Evolutionary conservation across 2,113 vertebrate species (phyloP), one percentile per base, ranked within the genome.

Genomic region (Charina bottae): DNA sequence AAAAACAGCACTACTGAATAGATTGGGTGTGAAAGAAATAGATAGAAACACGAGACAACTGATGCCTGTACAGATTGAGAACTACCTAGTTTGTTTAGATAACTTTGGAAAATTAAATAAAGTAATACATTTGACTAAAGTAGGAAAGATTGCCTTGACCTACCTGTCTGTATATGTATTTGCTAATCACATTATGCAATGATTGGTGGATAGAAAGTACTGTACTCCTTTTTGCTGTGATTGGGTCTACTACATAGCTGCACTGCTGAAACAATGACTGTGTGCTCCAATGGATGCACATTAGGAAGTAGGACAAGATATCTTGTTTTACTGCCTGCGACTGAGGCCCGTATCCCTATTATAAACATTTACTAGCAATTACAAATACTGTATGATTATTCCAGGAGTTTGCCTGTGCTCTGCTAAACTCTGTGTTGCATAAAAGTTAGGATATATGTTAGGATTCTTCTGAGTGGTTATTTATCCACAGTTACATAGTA

Each of bases 91-190:
- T 60, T 90, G 85, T 95, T 92, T 90, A 92, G 19, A 85, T 92
- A 53, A 87, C 15, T 83, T 24, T 91, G 12, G 87, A 89, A 68
- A 91, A 91, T 72, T 93, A 92, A 93, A 93, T 33, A 68, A 94
- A 87, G n/a, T 68, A 93, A 55, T 28, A 83, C 42, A 72, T 95
- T 90, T 88, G 95, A 95, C 91, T 46, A 87, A 92, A 59, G 26
- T 9, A 46, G 58, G 59, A 89, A 93, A 46, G 53, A 46, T 64
- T 55, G 83, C 93, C 58, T 64, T 87, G 85, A 19, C 94, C 90
- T 96, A 15, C 94, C 90, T 96, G 91, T 94, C 84, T 92, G 92
- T 83, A 56, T 94, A 26, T 93, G 93, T 59, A 53, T 37, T 93
- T 96, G 90, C 87, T 90, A 4, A 58, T 83, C 33, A 56, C 33